A percentile compares a stretch with the other conserved stretches of the same genome.
Evolutionary conservation across 1,140 invertebrate genomes (phyloP).

Genomic region (Heliconius nattereri): DNA sequence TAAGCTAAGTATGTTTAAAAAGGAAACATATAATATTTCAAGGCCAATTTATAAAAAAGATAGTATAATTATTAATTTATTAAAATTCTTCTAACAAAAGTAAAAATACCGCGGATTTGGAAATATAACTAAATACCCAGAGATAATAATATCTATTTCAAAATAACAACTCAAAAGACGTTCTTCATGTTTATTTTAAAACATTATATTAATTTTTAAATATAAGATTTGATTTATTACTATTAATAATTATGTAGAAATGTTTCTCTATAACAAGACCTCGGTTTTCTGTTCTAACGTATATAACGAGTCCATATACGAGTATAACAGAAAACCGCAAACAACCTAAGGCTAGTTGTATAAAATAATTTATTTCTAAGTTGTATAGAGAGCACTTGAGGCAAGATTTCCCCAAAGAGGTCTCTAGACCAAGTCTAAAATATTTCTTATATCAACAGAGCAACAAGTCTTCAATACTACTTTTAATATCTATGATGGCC

Average conservation of each 20-base stretch:
- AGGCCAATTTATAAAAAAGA: too few species aligned
- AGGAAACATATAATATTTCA: too few species aligned
- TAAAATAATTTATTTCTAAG: slow-evolving; percentile 1
- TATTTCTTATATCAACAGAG: slow-evolving; percentile 5
- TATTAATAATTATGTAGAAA: background rate
- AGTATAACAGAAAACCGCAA: background rate
- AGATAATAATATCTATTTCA: background rate
- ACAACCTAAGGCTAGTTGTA: background rate
- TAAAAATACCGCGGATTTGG: too few species aligned
- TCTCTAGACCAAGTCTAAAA: slow-evolving; percentile 5
- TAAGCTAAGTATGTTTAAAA: too few species aligned
- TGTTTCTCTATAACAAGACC: background rate
- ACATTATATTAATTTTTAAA: background rate
- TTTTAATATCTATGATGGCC: background rate
- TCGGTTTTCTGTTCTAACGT: background rate
- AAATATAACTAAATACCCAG: too few species aligned
- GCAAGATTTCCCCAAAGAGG: slow-evolving; percentile 16
- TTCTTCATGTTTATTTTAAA: background rate
- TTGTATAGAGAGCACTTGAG: slow-evolving; percentile 7
- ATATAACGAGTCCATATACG: background rate
- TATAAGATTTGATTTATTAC: background rate
- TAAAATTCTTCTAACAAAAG: too few species aligned
- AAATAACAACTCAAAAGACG: background rate
- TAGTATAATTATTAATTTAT: too few species aligned
- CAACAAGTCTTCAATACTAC: background rate